These are phyloP conservation scores for Hozukius guyotensis DNA, from an alignment of 2,797 vertebrate genomes.

Conservation along the genomic window DNA sequence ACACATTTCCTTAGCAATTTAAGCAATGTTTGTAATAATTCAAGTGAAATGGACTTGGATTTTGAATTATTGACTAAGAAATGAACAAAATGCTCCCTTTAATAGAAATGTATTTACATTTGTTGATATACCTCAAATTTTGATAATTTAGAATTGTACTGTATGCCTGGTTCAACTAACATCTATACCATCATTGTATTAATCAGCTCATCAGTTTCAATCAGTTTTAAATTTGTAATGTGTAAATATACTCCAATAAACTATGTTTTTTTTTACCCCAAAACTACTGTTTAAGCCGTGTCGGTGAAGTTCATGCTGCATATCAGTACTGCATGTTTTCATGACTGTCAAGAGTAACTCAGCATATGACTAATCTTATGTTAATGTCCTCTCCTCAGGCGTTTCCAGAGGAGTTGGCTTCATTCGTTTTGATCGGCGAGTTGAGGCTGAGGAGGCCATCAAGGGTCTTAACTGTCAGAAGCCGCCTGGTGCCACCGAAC, in stretches of 20 bases:
- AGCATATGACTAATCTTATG: neutral
- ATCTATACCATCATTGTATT: neutral
- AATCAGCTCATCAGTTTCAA: neutral
- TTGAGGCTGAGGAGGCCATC: constrained; percentile 98
- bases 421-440: constrained; percentile 96
- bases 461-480: constrained; percentile 98
- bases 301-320: neutral
- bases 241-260: neutral
- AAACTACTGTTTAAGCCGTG: neutral
- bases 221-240: neutral
- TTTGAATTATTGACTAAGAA: neutral
- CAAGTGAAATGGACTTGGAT: neutral
- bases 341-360: neutral
- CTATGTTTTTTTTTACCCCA: neutral
- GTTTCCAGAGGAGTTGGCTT: constrained; percentile 97
- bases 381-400: constrained; percentile 73
- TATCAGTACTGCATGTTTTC: neutral
- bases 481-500: constrained; percentile 93
- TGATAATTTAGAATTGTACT: neutral
- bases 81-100: neutral
- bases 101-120: neutral
- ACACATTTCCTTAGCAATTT: neutral
- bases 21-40: neutral
- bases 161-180: neutral
- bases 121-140: neutral